Conservation (phyloP, 1,140 invertebrate genomes). For the Cryptotermes secundus region DNA sequence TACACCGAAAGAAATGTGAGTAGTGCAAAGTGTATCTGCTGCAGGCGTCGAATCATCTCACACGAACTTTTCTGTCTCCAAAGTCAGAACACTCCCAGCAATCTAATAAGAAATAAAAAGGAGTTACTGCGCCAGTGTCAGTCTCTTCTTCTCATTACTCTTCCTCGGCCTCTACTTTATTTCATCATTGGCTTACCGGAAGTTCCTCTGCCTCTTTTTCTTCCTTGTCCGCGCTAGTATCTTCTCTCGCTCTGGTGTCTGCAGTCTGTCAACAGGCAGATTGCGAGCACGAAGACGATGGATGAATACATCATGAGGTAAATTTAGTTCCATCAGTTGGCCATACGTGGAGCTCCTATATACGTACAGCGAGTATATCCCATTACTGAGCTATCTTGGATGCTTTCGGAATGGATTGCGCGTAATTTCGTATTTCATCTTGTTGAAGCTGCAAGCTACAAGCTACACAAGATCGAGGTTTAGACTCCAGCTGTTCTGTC, state of each 20-base stretch:
- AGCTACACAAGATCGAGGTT: not conserved
- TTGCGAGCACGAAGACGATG: not conserved
- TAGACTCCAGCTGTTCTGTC: not conserved
- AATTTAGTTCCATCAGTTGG: constrained; percentile 6
- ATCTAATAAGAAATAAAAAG: not conserved
- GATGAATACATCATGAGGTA: constrained; percentile 11
- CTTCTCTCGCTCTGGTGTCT: not conserved
- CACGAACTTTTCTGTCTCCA: too few relatives aligned
- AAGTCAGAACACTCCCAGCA: not conserved
- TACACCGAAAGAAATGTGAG: too few relatives aligned
- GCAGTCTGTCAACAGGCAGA: not conserved
- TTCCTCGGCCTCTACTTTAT: not conserved
- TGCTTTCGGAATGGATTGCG: not conserved
- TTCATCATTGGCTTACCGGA: not conserved
- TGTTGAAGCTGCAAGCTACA: not conserved
- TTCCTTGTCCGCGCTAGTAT: too few relatives aligned
- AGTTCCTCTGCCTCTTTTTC: not conserved
- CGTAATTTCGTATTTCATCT: not conserved
- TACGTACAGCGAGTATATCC: not conserved
- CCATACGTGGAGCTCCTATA: not conserved
- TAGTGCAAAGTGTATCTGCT: too few relatives aligned
- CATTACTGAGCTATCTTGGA: not conserved
- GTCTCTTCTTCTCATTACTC: not conserved
- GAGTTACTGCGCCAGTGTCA: not conserved
- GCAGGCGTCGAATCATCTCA: too few relatives aligned